Conservation (phyloP, 2,888 invertebrate genomes). For the Troides aeacus region DNA sequence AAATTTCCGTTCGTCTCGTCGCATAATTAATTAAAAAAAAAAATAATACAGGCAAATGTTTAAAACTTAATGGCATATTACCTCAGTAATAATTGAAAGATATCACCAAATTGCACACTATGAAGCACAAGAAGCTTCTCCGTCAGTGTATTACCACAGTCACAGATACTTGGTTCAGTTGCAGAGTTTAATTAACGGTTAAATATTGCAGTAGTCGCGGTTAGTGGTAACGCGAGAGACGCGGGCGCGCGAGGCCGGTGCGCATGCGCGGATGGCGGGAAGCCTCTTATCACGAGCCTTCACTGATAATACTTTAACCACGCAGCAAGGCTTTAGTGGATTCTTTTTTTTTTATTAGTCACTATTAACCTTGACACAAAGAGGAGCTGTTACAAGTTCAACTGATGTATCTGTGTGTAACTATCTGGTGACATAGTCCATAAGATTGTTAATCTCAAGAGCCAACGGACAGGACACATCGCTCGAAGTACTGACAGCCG, state of each 20-base stretch:
- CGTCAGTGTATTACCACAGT: constrained; percentile 9
- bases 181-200: constrained; percentile 30
- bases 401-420: too few relatives aligned
- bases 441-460: too few relatives aligned
- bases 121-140: constrained; percentile 18
- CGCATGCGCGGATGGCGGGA: constrained; percentile 61
- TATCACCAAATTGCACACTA: not conserved
- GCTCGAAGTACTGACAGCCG: too few relatives aligned
- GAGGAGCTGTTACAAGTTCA: too few relatives aligned
- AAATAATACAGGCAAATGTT: not conserved
- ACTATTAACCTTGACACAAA: too few relatives aligned
- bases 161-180: constrained; percentile 32
- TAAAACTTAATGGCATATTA: not conserved
- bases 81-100: constrained; percentile 9
- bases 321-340: not conserved
- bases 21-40: too few relatives aligned
- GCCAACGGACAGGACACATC: too few relatives aligned
- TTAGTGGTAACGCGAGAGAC: constrained; percentile 36
- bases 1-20: too few relatives aligned
- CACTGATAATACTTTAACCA: constrained; percentile 37
- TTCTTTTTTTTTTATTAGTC: not conserved
- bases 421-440: too few relatives aligned
- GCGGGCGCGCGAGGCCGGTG: constrained; percentile 61
- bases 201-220: constrained; percentile 6
- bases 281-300: constrained; percentile 62